phyloP scores from a whole-genome alignment of 2,888 invertebrate species.

The Leptarthrus brevirostris region DNA sequence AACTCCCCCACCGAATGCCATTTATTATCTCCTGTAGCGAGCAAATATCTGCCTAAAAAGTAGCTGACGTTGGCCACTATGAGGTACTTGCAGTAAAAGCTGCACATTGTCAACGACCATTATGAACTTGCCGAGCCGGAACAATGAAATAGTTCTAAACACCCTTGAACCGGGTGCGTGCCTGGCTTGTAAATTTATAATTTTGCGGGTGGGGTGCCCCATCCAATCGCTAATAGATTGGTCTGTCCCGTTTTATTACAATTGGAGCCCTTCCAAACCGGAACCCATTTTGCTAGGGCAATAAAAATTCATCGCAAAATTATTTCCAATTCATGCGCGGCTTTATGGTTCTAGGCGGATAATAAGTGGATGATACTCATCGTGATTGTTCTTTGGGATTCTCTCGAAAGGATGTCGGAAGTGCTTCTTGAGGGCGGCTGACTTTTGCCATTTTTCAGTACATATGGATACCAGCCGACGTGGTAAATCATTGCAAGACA shows the following conservation, averaged over 20 bases:
- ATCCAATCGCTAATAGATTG: conserved; percentile 29
- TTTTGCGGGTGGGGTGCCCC: conserved; percentile 1
- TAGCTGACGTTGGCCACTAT: neutral
- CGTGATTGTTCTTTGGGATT: conserved; percentile 18
- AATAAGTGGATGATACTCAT: conserved; percentile 28
- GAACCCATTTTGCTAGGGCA: conserved; percentile 5
- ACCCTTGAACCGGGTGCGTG: conserved; percentile 8
- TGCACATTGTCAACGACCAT: conserved; percentile 27
- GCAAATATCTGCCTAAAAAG: too few relatives aligned
- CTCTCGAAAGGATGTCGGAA: neutral
- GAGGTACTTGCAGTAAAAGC: neutral
- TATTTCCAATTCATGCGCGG: conserved; percentile 36
- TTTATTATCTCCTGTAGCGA: neutral
- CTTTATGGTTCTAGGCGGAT: conserved; percentile 8
- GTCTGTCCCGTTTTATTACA: neutral
- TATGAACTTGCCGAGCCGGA: conserved; percentile 7
- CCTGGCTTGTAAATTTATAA: conserved; percentile 18
- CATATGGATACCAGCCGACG: conserved; percentile 4
- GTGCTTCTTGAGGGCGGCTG: conserved; percentile 10
- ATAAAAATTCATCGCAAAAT: conserved; percentile 39
- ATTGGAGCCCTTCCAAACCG: conserved; percentile 28
- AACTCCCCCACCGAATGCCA: neutral
- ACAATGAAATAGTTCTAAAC: conserved; percentile 38
- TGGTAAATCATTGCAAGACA: conserved; percentile 25
- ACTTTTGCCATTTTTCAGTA: neutral